Evolutionary conservation across 2,113 vertebrate species (phyloP).

Genomic region (Pteruthius melanotis): DNA sequence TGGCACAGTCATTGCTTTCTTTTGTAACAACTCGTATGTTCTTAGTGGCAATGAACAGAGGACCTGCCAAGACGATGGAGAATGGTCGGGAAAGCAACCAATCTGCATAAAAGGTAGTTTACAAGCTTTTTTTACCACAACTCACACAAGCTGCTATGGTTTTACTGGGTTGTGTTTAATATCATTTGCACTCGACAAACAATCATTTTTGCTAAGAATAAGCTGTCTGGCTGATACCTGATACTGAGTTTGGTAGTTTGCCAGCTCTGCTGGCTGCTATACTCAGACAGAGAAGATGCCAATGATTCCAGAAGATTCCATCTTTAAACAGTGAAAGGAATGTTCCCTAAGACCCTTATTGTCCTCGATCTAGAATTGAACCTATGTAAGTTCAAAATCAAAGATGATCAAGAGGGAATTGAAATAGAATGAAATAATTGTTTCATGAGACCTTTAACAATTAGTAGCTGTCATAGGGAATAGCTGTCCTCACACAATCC

Average conservation of each 20-base stretch:
- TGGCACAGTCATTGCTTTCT: slow-evolving; percentile 86
- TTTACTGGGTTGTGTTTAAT: neutral
- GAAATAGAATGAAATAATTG: neutral
- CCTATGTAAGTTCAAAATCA: neutral
- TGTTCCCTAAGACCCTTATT: neutral
- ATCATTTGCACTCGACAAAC: neutral
- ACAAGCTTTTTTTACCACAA: neutral
- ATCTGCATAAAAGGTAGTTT: slow-evolving; percentile 88
- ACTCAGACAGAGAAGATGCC: neutral
- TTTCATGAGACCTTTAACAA: neutral
- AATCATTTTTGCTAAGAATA: neutral
- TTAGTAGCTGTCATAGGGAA: neutral
- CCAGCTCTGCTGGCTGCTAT: neutral
- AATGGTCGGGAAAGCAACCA: slow-evolving; percentile 90
- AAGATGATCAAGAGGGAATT: neutral
- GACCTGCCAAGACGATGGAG: slow-evolving; percentile 84
- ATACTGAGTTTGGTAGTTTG: neutral
- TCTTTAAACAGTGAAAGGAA: neutral
- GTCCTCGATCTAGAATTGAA: neutral
- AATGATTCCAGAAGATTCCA: neutral
- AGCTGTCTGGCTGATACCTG: neutral
- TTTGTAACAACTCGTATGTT: slow-evolving; percentile 88
- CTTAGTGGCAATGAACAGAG: slow-evolving; percentile 85
- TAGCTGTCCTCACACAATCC: neutral
- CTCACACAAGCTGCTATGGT: neutral